Evolutionary conservation across 2,888 invertebrate genomes (phyloP).

Genomic region (Aphrophora alni): DNA sequence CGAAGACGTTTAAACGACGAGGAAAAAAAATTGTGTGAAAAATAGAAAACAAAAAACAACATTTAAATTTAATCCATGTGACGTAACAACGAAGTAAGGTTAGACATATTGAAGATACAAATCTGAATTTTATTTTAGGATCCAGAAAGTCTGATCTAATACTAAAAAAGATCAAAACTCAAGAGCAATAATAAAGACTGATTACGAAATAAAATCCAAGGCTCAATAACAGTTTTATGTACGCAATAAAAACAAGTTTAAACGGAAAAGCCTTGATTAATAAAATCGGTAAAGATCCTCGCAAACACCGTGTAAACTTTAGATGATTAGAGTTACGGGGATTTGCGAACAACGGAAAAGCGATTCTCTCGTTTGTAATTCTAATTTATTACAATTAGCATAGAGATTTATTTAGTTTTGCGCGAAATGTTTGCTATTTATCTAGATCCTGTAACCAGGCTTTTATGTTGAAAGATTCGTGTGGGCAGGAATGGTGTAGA

Average conservation of each 20-base stretch:
- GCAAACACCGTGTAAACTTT: background rate
- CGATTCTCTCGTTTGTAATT: background rate
- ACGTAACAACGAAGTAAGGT: too few species aligned
- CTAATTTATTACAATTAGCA: conserved; percentile 2
- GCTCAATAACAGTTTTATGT: background rate
- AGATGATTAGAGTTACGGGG: background rate
- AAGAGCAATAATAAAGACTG: background rate
- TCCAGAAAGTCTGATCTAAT: too few species aligned
- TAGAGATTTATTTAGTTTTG: background rate
- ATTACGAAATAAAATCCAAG: background rate
- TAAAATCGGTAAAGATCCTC: background rate
- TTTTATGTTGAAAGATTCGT: background rate
- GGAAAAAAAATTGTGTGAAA: too few species aligned
- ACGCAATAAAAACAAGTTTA: background rate
- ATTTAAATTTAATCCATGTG: too few species aligned
- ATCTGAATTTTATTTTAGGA: too few species aligned
- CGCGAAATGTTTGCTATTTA: background rate
- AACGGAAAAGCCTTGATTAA: background rate
- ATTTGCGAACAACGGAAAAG: background rate
- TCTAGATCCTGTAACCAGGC: background rate
- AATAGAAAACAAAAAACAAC: too few species aligned
- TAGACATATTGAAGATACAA: too few species aligned
- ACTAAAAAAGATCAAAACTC: background rate
- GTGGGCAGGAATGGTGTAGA: background rate
- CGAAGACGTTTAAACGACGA: too few species aligned